Evolutionary conservation across 2,888 invertebrate species (phyloP).

Genomic region (Trimorus sp.): DNA sequence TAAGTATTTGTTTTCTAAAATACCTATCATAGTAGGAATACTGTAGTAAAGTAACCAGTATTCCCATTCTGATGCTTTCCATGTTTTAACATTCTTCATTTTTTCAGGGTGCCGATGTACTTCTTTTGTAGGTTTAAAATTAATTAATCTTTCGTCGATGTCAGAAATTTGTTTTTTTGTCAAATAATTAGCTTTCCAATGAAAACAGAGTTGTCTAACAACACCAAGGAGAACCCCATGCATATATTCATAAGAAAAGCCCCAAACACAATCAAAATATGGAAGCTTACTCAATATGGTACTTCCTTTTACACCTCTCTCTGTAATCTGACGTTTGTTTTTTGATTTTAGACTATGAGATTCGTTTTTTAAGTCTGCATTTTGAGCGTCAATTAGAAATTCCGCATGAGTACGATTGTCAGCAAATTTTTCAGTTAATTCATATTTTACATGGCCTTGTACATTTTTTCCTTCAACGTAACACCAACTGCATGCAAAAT

Average conservation of each 20-base stretch:
- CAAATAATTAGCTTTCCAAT: constrained; percentile 36
- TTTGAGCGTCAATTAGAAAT: constrained; percentile 37
- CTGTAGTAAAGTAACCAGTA: constrained; percentile 56
- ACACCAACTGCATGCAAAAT: constrained; percentile 59
- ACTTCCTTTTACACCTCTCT: constrained; percentile 46
- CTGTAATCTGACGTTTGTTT: constrained; percentile 14
- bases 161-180: constrained; percentile 10
- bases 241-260: constrained; percentile 54
- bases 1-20: constrained; percentile 12
- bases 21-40: constrained; percentile 26
- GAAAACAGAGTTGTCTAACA: constrained; percentile 29
- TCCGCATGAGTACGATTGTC: constrained; percentile 31
- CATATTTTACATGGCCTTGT: constrained; percentile 22
- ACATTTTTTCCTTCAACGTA: constrained; percentile 36
- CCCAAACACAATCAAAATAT: constrained; percentile 51
- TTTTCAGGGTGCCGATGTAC: constrained; percentile 49
- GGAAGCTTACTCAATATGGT: constrained; percentile 21
- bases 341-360: background rate
- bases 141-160: constrained; percentile 17
- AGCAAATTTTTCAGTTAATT: background rate
- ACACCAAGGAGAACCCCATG: constrained; percentile 54
- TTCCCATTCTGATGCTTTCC: constrained; percentile 60
- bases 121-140: constrained; percentile 40
- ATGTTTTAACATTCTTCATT: constrained; percentile 29
- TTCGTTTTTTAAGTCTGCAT: constrained; percentile 8